A percentile compares a stretch with the other conserved stretches of the same genome.
These are phyloP conservation scores for Diarsia mendica DNA, from an alignment of 2,888 invertebrate genomes.

Conservation along the genomic window DNA sequence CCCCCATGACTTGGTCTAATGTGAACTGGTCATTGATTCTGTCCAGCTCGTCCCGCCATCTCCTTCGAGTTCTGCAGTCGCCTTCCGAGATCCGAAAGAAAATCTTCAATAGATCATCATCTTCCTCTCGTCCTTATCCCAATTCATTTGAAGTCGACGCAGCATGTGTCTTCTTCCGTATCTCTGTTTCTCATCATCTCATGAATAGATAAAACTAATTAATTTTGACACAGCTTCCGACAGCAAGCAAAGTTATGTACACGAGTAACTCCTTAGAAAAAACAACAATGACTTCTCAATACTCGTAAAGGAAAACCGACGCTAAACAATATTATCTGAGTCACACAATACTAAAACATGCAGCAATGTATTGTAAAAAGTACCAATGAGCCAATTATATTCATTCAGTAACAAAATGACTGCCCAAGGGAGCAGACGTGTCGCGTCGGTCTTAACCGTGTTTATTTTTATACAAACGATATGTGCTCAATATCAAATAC, in stretches of 20 bases:
- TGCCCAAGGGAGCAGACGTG: slow-evolving; percentile 55
- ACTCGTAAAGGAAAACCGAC: not conserved
- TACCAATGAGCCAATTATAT: not conserved
- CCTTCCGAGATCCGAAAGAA: not conserved
- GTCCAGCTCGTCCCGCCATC: not conserved
- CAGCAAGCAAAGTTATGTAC: not conserved
- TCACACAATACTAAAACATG: slow-evolving; percentile 11
- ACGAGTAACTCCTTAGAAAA: not conserved
- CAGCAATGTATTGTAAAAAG: slow-evolving; percentile 21
- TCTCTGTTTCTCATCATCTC: no score
- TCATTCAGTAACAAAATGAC: slow-evolving; percentile 74
- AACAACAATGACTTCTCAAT: not conserved
- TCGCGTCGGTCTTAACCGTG: slow-evolving; percentile 39
- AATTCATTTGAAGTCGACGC: no score
- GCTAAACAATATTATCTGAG: not conserved
- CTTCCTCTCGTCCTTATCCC: no score
- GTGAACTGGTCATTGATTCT: not conserved
- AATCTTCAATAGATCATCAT: no score
- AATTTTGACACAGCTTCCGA: not conserved
- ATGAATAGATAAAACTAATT: not conserved
- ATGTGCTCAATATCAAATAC: slow-evolving; percentile 74
- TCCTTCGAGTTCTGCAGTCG: not conserved
- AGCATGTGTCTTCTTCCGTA: no score
- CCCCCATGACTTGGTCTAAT: no score
- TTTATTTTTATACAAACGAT: slow-evolving; percentile 58